phyloP scores from a whole-genome alignment of 2,888 invertebrate species.

The Caprella mutica region DNA sequence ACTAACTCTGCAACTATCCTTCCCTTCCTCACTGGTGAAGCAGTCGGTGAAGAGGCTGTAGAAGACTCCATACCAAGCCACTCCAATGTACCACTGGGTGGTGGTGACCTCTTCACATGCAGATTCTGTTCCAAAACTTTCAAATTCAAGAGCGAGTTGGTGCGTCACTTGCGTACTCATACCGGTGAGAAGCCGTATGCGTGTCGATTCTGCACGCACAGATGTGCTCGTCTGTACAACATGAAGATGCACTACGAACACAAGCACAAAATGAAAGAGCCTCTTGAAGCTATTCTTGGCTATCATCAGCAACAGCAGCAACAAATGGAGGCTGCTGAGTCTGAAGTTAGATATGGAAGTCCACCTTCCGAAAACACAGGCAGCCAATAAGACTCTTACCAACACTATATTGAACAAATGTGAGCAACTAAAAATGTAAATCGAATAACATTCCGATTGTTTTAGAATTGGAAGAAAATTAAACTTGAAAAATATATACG shows the following conservation, averaged over 20 bases:
- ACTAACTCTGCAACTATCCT: too few relatives aligned
- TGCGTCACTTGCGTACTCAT: slow-evolving; percentile 25
- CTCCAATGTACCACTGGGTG: neutral
- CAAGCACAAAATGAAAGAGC: slow-evolving; percentile 7
- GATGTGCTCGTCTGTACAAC: slow-evolving; percentile 9
- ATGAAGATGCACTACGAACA: slow-evolving; percentile 11
- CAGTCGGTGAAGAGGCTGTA: too few relatives aligned
- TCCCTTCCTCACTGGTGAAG: too few relatives aligned
- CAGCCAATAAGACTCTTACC: too few relatives aligned
- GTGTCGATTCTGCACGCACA: slow-evolving; percentile 17
- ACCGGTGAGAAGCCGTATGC: slow-evolving; percentile 27
- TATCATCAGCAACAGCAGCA: slow-evolving; percentile 8
- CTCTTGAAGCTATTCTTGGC: neutral
- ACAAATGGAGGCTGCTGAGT: too few relatives aligned
- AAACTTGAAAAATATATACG: too few relatives aligned
- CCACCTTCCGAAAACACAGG: too few relatives aligned
- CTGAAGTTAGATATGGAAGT: too few relatives aligned
- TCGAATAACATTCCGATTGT: too few relatives aligned
- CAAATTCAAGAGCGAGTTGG: slow-evolving; percentile 28
- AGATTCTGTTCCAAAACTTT: slow-evolving; percentile 15
- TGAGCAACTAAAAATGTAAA: too few relatives aligned
- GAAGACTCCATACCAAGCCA: neutral
- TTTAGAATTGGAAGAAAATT: too few relatives aligned
- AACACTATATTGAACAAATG: too few relatives aligned
- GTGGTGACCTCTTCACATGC: neutral